Base-by-base conservation (phyloP, 30 jellyfish, hydroid and myxozoan genomes). In the Clytia hemisphaerica region DNA sequence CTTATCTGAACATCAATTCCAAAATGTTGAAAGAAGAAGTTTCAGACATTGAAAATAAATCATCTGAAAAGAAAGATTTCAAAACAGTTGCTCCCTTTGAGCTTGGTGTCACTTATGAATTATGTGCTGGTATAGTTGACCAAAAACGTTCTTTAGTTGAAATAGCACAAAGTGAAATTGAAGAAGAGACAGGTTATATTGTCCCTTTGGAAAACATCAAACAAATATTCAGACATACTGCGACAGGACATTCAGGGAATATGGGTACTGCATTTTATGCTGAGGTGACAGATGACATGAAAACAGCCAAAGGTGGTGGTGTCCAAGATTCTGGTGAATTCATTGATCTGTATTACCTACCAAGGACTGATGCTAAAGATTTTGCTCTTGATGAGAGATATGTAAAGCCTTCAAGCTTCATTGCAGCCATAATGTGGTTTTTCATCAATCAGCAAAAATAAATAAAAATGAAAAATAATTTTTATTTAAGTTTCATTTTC, bases 41-140 rank as follows among this genome's bases (percentile, higher is more conserved):
- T 44, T 55, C 93, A 27, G 93, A 71, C 12, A 53, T 80, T 26
- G 31, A 78, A 30, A 74, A 71, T 21, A n/a, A n/a, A n/a, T n/a
- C n/a, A n/a, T n/a, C n/a, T n/a, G 93, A 68, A 18, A 32, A 15
- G 9, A 74, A 86, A 3, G 71, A 58, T 33, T 60, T 68, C 1
- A 67, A 82, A 24, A 61, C 70, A 38, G 61, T 45, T 19, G 94
- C 93, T 6, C 77, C 84, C 9, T 68, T 55, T 45, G 79, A 79
- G 27, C 71, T 32, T 0, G 99, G 95, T 4, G 95, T 91, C 21
- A 38, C 95, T 22, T 83, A 75, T 61, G 99, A 91, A 72, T 78
- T 91, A 14, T 82, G 95, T 78, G 99, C 99, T 76, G 99, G 99
- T 2, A 71, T 91, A 34, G 92, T 91, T 14, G 99, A 91, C 77